A percentile compares a stretch with the other conserved stretches of the same genome.
These are phyloP conservation scores for Dendrolimus pini DNA, from an alignment of 2,888 invertebrate species.

Conservation along the genomic window DNA sequence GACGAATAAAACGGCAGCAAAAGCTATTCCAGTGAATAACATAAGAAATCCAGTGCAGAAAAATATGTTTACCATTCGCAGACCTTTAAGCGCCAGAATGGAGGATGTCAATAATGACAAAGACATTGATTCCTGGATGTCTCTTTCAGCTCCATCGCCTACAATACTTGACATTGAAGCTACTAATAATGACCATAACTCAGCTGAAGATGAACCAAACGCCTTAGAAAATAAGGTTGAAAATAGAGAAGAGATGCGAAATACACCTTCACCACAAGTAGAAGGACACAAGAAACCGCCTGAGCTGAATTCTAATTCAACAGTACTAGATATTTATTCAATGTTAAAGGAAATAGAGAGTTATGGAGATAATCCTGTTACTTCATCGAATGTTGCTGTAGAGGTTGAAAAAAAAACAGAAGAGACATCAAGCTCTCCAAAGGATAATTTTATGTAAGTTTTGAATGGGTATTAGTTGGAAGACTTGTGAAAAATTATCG, in stretches of 20 bases:
- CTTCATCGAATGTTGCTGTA: constrained; percentile 23
- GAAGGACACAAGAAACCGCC: constrained; percentile 28
- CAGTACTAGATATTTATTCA: constrained; percentile 68
- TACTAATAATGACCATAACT: constrained; percentile 8
- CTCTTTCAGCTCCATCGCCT: constrained; percentile 56
- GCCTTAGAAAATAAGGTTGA: constrained; percentile 15
- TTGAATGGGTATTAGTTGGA: too few relatives aligned
- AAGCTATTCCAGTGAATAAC: constrained; percentile 21
- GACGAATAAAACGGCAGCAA: constrained; percentile 25
- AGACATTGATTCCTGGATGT: constrained; percentile 73
- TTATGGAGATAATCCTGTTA: constrained; percentile 58
- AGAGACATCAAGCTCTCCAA: constrained; percentile 38
- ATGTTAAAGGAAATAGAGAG: constrained; percentile 72
- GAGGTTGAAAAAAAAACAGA: constrained; percentile 32
- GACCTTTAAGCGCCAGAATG: constrained; percentile 57
- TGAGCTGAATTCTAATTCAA: constrained; percentile 49
- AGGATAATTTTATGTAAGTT: constrained; percentile 64
- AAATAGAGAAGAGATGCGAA: constrained; percentile 8
- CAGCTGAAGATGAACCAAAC: constrained; percentile 12
- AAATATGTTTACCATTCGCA: constrained; percentile 34
- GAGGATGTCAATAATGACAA: constrained; percentile 61
- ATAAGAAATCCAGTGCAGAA: constrained; percentile 46
- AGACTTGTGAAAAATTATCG: too few relatives aligned
- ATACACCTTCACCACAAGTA: constrained; percentile 12
- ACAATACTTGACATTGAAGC: constrained; percentile 37